Evolutionary conservation across 2,888 invertebrate species (phyloP).

Genomic region (Anoncus sp.): DNA sequence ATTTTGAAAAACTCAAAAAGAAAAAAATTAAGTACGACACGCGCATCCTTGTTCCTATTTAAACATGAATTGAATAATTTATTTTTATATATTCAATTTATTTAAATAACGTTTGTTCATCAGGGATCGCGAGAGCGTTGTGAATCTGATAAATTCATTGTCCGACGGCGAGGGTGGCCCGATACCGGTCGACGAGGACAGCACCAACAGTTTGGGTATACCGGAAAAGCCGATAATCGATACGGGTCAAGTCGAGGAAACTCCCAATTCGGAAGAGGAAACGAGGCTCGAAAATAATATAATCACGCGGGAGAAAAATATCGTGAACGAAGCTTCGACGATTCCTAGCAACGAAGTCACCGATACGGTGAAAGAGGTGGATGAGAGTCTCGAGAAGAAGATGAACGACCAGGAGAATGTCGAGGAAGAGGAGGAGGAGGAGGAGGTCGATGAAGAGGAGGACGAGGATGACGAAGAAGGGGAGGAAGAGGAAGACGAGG

Average conservation of each 20-base stretch:
- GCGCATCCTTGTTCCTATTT: neutral
- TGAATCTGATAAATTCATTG: constrained; percentile 90
- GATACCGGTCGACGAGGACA: constrained; percentile 86
- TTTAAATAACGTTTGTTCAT: constrained; percentile 20
- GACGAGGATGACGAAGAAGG: constrained; percentile 68
- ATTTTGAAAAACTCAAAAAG: too few relatives aligned
- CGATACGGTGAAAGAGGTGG: constrained; percentile 73
- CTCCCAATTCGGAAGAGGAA: constrained; percentile 72
- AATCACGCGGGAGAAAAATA: constrained; percentile 72
- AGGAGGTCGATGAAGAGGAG: constrained; percentile 64
- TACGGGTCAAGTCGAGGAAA: constrained; percentile 83
- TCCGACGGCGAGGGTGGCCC: constrained; percentile 89
- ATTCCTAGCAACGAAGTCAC: constrained; percentile 70
- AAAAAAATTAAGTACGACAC: too few relatives aligned
- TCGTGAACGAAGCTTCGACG: constrained; percentile 72
- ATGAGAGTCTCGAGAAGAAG: constrained; percentile 72
- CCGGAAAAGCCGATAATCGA: constrained; percentile 85
- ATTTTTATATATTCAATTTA: neutral
- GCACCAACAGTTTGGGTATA: constrained; percentile 86
- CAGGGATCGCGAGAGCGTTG: constrained; percentile 92
- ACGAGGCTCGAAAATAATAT: constrained; percentile 64
- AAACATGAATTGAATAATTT: neutral
- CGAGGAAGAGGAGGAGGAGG: constrained; percentile 63
- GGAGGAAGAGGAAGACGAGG: constrained; percentile 57
- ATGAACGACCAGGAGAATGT: constrained; percentile 68